Percentiles rank a stretch among this genome's conserved stretches.
These are phyloP conservation scores for Cygnus olor DNA, from an alignment of 2,797 vertebrate species.

Conservation along the genomic window DNA sequence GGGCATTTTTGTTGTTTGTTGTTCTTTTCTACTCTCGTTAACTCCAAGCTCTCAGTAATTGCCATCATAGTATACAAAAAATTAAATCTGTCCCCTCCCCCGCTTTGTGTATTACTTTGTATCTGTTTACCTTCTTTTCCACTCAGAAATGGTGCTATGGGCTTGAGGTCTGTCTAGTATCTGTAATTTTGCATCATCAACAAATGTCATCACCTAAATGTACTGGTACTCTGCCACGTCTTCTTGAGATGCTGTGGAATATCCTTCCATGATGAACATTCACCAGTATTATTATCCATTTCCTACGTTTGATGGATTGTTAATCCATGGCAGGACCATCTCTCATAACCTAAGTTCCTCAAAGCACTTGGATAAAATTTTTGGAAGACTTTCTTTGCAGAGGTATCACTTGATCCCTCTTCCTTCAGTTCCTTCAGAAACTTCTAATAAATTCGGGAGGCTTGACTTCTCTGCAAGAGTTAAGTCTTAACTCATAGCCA, in stretches of 20 bases:
- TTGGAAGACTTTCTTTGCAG: neutral
- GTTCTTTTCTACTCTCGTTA: neutral
- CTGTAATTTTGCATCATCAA: neutral
- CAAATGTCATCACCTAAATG: neutral
- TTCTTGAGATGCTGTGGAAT: neutral
- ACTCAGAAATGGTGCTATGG: neutral
- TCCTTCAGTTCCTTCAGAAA: conserved; percentile 2
- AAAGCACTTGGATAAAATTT: neutral
- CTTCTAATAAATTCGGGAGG: neutral
- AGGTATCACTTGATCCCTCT: neutral
- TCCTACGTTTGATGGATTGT: neutral
- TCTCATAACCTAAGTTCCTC: neutral
- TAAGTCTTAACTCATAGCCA: neutral
- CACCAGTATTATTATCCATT: neutral
- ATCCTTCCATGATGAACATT: neutral
- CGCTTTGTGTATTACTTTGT: neutral
- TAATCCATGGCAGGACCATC: neutral
- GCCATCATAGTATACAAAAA: neutral
- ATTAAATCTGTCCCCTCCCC: neutral
- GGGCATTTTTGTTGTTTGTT: neutral
- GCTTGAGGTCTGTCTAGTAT: neutral
- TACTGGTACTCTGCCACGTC: neutral
- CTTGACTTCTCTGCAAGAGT: neutral
- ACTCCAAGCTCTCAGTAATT: neutral
- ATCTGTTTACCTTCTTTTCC: neutral